These are phyloP conservation scores for Asbolus verrucosus DNA, from an alignment of 1,140 invertebrate genomes.

Conservation along the genomic window DNA sequence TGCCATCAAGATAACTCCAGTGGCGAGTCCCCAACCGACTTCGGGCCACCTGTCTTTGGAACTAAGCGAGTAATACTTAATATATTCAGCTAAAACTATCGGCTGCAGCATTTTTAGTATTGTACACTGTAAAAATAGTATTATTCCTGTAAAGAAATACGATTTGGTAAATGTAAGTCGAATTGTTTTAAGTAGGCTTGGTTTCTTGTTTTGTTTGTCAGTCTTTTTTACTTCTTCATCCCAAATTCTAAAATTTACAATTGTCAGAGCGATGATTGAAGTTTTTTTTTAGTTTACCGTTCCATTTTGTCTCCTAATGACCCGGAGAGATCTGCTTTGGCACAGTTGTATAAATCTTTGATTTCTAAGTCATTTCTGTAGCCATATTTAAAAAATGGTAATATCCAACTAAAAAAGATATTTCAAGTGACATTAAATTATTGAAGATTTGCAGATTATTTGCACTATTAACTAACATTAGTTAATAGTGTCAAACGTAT, in stretches of 20 bases:
- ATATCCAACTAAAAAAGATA: slow-evolving; percentile 69
- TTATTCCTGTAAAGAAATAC: slow-evolving; percentile 56
- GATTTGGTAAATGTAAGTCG: slow-evolving; percentile 63
- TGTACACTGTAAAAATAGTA: slow-evolving; percentile 57
- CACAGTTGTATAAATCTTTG: slow-evolving; percentile 76
- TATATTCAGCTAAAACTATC: slow-evolving; percentile 60
- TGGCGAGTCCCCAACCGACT: slow-evolving; percentile 67
- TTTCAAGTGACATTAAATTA: no score
- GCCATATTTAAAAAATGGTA: slow-evolving; percentile 76
- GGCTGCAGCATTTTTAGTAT: slow-evolving; percentile 59
- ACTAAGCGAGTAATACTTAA: slow-evolving; percentile 64
- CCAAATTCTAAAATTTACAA: slow-evolving; percentile 66
- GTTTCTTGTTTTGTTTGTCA: slow-evolving; percentile 45
- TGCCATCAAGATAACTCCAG: slow-evolving; percentile 64
- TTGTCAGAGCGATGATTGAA: slow-evolving; percentile 2
- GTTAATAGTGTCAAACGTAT: no score
- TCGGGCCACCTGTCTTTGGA: slow-evolving; percentile 17
- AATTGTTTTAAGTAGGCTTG: slow-evolving; percentile 60
- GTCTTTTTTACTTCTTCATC: slow-evolving; percentile 66
- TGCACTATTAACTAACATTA: no score
- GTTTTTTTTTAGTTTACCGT: slow-evolving; percentile 67
- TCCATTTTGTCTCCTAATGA: slow-evolving; percentile 72
- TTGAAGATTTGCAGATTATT: no score
- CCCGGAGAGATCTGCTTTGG: slow-evolving; percentile 72
- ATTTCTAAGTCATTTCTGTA: slow-evolving; percentile 76